Base-by-base conservation (phyloP, 2,888 invertebrate species). In the Philopedon plagiatum region DNA sequence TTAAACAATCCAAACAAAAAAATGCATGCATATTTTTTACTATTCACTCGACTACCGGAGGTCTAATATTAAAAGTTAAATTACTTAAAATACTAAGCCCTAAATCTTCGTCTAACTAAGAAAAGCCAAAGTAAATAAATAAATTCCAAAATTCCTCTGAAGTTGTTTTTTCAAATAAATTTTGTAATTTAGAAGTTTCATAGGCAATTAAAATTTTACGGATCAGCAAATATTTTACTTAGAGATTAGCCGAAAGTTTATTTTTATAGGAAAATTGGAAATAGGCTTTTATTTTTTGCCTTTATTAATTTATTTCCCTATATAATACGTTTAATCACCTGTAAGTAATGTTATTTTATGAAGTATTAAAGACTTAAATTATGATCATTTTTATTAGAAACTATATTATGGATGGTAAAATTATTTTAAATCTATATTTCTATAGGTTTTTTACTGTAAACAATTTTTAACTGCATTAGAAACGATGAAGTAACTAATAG, bases 231-330 rank as follows among this genome's bases (percentile, higher is more conserved):
- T 29, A 54, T 54, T 54, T 54, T 54, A 54, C 51, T 54, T 29
- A 29, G 29, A 32, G 29, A 29, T 54, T 15, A 9, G 9, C 51
- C 9, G 4, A 18, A 54, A 54, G 51, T 29, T 54, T 54, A 11
- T 54, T 54, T 29, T 54, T 54, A 15, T 18, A 54, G 15, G 29
- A 29, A 54, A 54, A 54, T 29, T 54, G 51, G n/a, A 54, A 54
- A 32, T 29, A 15, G 46, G 23, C 11, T 46, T 23, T 21, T n/a
- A 19, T 29, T 51, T 49, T 51, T 51, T 29, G 15, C n/a, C 7
- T 5, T 11, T 23, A 49, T 21, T 49, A 21, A 49, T 23, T 49
- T 49, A 49, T 49, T 5, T 44, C 18, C 18, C 18, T 9, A 11
- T 44, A 13, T n/a, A 39, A 39, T 15, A n/a, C 13, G 13, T 39